Conservation (phyloP, 2,888 invertebrate species). For the Oscheius sp. region DNA sequence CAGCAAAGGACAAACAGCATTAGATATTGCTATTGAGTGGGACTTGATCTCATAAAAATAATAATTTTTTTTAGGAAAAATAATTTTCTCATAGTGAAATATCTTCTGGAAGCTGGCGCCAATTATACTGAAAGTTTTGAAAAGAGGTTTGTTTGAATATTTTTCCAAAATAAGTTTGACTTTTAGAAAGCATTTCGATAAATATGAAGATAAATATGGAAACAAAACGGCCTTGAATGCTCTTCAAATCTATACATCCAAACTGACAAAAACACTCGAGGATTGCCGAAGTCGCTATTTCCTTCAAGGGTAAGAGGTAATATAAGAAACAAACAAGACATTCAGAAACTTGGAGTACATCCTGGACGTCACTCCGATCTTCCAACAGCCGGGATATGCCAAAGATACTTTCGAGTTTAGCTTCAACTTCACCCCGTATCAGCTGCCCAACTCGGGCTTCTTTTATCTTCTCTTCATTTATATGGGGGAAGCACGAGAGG, state of each 20-base stretch:
- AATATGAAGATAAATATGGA: too few species aligned
- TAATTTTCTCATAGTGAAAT: neutral
- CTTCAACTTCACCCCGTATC: neutral
- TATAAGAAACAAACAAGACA: too few species aligned
- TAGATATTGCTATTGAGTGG: neutral
- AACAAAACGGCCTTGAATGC: too few species aligned
- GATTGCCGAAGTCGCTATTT: too few species aligned
- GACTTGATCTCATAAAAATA: neutral
- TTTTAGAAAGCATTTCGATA: too few species aligned
- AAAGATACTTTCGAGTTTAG: neutral
- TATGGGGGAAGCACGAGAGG: neutral
- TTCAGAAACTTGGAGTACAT: neutral
- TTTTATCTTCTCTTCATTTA: neutral
- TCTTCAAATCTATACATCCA: too few species aligned
- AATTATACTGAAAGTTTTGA: neutral
- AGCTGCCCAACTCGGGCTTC: neutral
- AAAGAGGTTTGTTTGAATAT: too few species aligned
- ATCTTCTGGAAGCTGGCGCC: constrained; percentile 15
- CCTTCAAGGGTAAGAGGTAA: too few species aligned
- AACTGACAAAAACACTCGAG: too few species aligned
- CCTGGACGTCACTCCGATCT: neutral
- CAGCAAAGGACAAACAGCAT: neutral
- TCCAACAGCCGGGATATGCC: neutral
- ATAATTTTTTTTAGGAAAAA: constrained; percentile 18
- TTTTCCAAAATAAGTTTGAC: too few species aligned